phyloP scores from a whole-genome alignment of 2,113 vertebrate species.

The Mus musculus region DNA sequence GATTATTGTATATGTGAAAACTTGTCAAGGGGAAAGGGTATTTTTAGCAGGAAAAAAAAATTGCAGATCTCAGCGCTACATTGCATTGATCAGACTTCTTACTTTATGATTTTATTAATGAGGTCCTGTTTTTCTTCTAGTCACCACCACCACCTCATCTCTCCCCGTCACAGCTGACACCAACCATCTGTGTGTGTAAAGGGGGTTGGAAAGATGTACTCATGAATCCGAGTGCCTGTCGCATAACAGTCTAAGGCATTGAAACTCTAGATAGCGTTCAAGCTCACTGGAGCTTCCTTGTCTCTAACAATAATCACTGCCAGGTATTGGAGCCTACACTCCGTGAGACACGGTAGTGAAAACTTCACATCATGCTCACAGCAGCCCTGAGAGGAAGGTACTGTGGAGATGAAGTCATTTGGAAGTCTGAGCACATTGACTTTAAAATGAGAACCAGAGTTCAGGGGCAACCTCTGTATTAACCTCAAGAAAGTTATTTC shows the following conservation, averaged over 20 bases:
- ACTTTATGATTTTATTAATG: slow-evolving; percentile 65
- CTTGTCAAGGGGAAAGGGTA: neutral
- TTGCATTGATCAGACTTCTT: slow-evolving; percentile 15
- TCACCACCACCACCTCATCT: slow-evolving; percentile 38
- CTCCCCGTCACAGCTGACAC: slow-evolving; percentile 30
- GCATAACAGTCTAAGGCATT: neutral
- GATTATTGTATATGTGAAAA: slow-evolving; percentile 45
- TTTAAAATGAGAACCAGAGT: neutral
- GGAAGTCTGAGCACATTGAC: neutral
- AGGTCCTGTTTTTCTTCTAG: slow-evolving; percentile 67
- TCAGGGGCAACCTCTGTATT: neutral
- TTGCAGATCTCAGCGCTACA: neutral
- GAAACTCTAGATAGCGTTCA: slow-evolving; percentile 45
- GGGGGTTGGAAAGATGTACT: slow-evolving; percentile 60
- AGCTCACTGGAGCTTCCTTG: neutral
- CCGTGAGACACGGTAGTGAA: neutral
- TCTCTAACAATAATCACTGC: slow-evolving; percentile 8
- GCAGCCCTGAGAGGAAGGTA: neutral
- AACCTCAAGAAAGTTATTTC: slow-evolving; percentile 9
- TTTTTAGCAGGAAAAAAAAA: neutral
- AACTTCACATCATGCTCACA: neutral
- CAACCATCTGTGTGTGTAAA: slow-evolving; percentile 49
- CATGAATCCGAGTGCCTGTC: slow-evolving; percentile 41
- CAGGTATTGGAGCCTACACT: neutral
- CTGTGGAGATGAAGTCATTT: fast-evolving